Percentiles rank a stretch among this genome's conserved stretches.
These are phyloP conservation scores for Geopemphigus sp. DNA, from an alignment of 1,140 invertebrate species.

Conservation along the genomic window DNA sequence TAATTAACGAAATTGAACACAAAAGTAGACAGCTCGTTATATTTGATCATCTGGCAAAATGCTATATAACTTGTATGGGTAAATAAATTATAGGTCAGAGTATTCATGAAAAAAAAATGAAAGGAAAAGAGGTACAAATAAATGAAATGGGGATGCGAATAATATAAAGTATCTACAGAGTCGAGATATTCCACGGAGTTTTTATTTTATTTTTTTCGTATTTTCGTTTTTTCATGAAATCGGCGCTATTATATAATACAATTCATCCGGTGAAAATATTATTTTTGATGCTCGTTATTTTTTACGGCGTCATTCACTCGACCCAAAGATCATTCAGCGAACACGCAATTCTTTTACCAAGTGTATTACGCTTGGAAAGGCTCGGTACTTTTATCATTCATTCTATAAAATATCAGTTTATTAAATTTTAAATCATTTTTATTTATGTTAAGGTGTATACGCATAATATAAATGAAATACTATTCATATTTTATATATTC, in stretches of 20 bases:
- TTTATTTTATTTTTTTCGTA: slow-evolving; percentile 13
- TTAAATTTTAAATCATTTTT: slow-evolving; percentile 43
- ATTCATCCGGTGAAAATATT: slow-evolving; percentile 44
- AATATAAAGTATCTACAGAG: slow-evolving; percentile 32
- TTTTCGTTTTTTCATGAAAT: slow-evolving; percentile 45
- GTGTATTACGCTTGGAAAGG: slow-evolving; percentile 37
- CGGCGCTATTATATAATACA: slow-evolving; percentile 44
- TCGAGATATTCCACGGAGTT: slow-evolving; percentile 14
- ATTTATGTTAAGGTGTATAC: background rate
- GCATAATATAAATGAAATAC: slow-evolving; percentile 5
- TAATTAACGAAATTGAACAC: slow-evolving; percentile 35
- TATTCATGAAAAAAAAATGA: slow-evolving; percentile 20
- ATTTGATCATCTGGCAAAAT: slow-evolving; percentile 47
- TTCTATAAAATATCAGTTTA: slow-evolving; percentile 43
- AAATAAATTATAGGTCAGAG: slow-evolving; percentile 38
- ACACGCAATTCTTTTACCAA: slow-evolving; percentile 40
- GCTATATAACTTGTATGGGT: slow-evolving; percentile 18
- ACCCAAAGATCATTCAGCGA: slow-evolving; percentile 42
- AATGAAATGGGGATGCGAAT: slow-evolving; percentile 21
- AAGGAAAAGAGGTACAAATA: slow-evolving; percentile 33
- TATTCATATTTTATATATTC: background rate
- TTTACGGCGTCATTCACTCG: slow-evolving; percentile 44
- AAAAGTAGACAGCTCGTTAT: slow-evolving; percentile 37
- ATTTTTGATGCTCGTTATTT: slow-evolving; percentile 49
- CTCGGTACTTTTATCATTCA: slow-evolving; percentile 38